Conservation (phyloP, 2,888 invertebrate genomes). For the Cancer borealis region DNA sequence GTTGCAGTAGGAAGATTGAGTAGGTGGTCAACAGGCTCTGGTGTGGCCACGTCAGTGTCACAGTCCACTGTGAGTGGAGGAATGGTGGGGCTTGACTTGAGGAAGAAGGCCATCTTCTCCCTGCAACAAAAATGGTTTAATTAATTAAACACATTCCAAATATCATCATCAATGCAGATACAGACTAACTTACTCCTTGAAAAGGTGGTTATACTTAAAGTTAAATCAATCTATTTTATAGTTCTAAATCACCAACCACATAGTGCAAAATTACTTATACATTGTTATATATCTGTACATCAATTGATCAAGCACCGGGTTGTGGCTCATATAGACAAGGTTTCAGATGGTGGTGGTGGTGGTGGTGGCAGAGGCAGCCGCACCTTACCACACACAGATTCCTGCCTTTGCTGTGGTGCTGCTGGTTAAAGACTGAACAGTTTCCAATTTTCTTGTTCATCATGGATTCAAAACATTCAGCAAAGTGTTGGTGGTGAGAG, state of each 20-base stretch:
- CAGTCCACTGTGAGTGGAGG: slow-evolving; percentile 71
- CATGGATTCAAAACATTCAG: too few relatives aligned
- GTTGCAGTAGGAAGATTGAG: not conserved
- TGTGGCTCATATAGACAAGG: too few relatives aligned
- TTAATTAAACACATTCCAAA: not conserved
- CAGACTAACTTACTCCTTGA: not conserved
- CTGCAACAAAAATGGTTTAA: slow-evolving; percentile 58
- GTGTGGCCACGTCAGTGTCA: slow-evolving; percentile 56
- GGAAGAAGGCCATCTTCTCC: slow-evolving; percentile 77
- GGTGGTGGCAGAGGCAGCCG: too few relatives aligned
- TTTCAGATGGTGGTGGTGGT: not conserved
- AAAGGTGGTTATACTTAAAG: not conserved
- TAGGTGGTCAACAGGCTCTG: slow-evolving; percentile 13
- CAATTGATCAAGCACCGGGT: too few relatives aligned
- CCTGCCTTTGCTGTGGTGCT: too few relatives aligned
- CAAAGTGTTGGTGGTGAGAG: not conserved
- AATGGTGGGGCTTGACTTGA: slow-evolving; percentile 71
- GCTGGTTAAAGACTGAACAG: too few relatives aligned
- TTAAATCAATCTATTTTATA: not conserved
- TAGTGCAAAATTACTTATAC: too few relatives aligned
- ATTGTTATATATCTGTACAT: too few relatives aligned
- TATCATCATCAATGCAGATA: not conserved
- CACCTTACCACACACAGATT: too few relatives aligned
- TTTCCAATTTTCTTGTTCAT: too few relatives aligned
- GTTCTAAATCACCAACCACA: not conserved